Evolutionary conservation across 2,888 invertebrate genomes (phyloP).

Genomic region (Augiades crinisus): DNA sequence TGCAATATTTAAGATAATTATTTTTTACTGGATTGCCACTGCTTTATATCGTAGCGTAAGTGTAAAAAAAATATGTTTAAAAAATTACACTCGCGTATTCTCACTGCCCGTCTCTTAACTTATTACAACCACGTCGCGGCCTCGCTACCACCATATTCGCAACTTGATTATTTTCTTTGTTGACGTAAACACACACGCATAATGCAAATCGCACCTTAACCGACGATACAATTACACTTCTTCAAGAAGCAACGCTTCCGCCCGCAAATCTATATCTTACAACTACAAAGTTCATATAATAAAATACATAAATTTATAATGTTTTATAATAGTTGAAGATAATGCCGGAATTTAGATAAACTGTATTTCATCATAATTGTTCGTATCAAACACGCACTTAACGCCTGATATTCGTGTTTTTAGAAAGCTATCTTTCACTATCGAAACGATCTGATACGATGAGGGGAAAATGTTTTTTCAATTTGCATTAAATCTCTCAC

Average conservation of each 20-base stretch:
- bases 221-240: too few species aligned
- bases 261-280: not conserved
- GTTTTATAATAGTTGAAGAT: not conserved
- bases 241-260: not conserved
- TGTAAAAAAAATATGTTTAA: too few species aligned
- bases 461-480: not conserved
- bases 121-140: too few species aligned
- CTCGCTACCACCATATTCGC: too few species aligned
- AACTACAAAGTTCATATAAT: not conserved
- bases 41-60: too few species aligned
- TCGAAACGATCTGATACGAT: constrained; percentile 1
- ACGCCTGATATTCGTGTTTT: constrained; percentile 10
- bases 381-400: constrained; percentile 15
- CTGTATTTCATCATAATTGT: constrained; percentile 5
- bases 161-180: too few species aligned
- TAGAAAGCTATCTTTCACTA: constrained; percentile 1
- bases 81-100: too few species aligned
- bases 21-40: too few species aligned
- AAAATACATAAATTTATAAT: not conserved
- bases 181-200: too few species aligned
- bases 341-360: constrained; percentile 6
- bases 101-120: too few species aligned
- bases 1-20: too few species aligned
- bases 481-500: not conserved
- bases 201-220: too few species aligned